Conservation (phyloP, 2,113 vertebrate genomes). For the Desmodus rotundus region DNA sequence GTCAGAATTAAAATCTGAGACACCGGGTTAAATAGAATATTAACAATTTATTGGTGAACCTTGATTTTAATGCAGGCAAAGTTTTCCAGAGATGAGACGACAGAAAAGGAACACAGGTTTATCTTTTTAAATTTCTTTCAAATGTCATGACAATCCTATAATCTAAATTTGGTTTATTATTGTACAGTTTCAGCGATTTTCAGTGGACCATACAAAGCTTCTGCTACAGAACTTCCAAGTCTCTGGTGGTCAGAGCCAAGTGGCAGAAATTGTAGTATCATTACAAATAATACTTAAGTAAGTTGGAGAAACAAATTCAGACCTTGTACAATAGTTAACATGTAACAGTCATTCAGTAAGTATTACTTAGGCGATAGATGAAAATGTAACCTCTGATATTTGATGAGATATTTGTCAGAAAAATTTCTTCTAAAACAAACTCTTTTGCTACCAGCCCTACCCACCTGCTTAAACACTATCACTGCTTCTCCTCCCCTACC, state of each 20-base stretch:
- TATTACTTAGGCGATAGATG: not conserved
- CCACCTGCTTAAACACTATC: not conserved
- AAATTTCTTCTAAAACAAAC: not conserved
- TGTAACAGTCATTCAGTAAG: not conserved
- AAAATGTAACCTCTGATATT: not conserved
- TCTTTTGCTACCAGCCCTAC: not conserved
- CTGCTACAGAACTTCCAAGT: not conserved
- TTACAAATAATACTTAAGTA: not conserved
- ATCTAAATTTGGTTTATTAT: not conserved
- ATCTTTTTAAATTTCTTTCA: not conserved
- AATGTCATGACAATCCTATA: not conserved
- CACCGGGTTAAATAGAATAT: not conserved
- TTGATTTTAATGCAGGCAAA: not conserved
- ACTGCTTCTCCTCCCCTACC: rapidly evolving
- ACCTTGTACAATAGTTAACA: not conserved
- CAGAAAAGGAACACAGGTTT: not conserved
- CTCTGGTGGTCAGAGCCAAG: not conserved
- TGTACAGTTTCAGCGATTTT: not conserved
- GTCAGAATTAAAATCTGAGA: constrained; percentile 1
- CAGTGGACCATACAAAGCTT: not conserved
- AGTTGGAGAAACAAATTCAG: not conserved
- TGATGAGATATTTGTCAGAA: not conserved
- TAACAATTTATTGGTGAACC: not conserved
- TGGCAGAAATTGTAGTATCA: not conserved
- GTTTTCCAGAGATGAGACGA: not conserved